Evolutionary conservation across 2,797 vertebrate genomes (phyloP).

Genomic region (Sphenodon punctatus): DNA sequence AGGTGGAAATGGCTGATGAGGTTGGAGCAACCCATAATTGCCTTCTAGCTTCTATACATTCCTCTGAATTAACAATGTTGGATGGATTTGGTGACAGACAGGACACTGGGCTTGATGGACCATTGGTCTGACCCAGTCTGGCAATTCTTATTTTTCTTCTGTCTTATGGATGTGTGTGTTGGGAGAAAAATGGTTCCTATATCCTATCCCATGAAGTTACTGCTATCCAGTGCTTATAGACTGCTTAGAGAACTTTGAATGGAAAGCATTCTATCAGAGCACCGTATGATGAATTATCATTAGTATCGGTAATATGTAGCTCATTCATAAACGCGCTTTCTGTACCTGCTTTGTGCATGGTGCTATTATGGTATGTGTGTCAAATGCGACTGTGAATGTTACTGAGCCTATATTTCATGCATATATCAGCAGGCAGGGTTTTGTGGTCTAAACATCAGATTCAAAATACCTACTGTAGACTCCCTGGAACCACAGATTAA

Average conservation of each 20-base stretch:
- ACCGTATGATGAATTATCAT: not conserved
- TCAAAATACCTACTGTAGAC: constrained; percentile 48
- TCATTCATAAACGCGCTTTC: not conserved
- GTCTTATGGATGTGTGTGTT: not conserved
- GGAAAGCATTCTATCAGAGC: not conserved
- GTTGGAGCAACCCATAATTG: too few species aligned
- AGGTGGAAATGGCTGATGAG: too few species aligned
- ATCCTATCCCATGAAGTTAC: not conserved
- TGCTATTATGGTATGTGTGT: not conserved
- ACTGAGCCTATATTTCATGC: not conserved
- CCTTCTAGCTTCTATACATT: too few species aligned
- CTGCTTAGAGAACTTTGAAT: not conserved
- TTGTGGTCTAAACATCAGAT: constrained; percentile 54
- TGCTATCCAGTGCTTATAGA: not conserved
- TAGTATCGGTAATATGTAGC: not conserved
- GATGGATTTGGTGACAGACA: too few species aligned
- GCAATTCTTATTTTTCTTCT: not conserved
- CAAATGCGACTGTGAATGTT: not conserved
- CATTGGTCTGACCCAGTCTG: not conserved
- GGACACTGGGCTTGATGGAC: not conserved
- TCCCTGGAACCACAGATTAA: constrained; percentile 61
- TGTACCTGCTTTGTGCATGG: not conserved
- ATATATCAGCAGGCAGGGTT: constrained; percentile 7
- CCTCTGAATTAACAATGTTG: not conserved
- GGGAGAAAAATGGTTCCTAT: not conserved